phyloP scores from a whole-genome alignment of 2,888 invertebrate genomes.

The Agriotes lineatus region DNA sequence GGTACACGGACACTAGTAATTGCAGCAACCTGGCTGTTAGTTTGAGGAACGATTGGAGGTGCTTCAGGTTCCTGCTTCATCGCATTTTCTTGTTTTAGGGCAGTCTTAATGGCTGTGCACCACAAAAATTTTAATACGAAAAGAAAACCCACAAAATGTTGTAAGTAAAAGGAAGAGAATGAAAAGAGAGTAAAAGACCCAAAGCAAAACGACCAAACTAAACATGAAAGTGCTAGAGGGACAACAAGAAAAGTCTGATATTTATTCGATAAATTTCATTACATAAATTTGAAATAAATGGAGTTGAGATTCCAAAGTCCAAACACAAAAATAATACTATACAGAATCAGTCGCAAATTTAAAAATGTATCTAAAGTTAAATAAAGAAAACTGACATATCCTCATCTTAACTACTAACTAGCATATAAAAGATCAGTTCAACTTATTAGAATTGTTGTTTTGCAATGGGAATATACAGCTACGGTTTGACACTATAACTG shows the following conservation, averaged over 20 bases:
- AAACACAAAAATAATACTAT: constrained; percentile 39
- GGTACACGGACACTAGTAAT: constrained; percentile 55
- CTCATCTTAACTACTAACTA: too few species aligned
- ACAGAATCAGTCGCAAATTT: constrained; percentile 32
- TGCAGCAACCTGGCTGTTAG: constrained; percentile 44
- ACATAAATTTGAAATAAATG: constrained; percentile 49
- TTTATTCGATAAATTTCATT: constrained; percentile 47
- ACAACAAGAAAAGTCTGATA: constrained; percentile 55
- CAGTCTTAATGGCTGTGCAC: constrained; percentile 88
- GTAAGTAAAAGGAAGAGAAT: constrained; percentile 40
- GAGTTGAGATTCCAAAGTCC: constrained; percentile 41
- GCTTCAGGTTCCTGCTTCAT: constrained; percentile 72
- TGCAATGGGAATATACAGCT: constrained; percentile 66
- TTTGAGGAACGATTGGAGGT: constrained; percentile 55
- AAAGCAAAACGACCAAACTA: constrained; percentile 62
- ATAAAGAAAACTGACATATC: constrained; percentile 22
- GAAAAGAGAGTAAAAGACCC: constrained; percentile 54
- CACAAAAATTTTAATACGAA: constrained; percentile 31
- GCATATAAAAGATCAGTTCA: constrained; percentile 28
- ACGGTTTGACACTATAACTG: constrained; percentile 66
- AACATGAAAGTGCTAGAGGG: constrained; percentile 49
- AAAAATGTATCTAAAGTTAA: constrained; percentile 18
- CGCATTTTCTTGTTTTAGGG: constrained; percentile 90
- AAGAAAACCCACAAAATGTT: constrained; percentile 32
- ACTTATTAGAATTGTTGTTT: constrained; percentile 59